These are phyloP conservation scores for Sebastes glaucus DNA, from an alignment of 2,797 vertebrate genomes.

Conservation along the genomic window DNA sequence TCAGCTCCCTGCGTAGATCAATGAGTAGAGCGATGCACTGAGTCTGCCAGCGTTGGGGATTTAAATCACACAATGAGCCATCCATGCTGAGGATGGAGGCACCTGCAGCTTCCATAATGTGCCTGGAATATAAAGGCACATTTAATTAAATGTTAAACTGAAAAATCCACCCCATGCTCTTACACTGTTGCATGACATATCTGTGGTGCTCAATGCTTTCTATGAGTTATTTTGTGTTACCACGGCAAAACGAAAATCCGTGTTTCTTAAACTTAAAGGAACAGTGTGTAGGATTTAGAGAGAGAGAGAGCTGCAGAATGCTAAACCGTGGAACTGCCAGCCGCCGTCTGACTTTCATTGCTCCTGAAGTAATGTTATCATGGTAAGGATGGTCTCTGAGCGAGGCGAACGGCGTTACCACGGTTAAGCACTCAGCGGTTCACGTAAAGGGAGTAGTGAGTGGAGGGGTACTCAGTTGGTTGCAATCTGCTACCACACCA, in stretches of 20 bases:
- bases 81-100: constrained; percentile 3
- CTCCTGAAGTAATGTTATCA: too few species aligned
- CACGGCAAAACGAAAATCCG: neutral
- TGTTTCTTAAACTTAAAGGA: too few species aligned
- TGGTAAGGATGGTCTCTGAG: too few species aligned
- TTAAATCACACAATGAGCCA: constrained; percentile 39
- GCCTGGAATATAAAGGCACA: neutral
- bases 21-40: constrained; percentile 2
- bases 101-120: constrained; percentile 9
- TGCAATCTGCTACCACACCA: too few species aligned
- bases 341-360: too few species aligned
- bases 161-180: neutral
- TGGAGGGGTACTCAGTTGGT: too few species aligned
- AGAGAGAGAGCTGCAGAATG: too few species aligned
- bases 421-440: too few species aligned
- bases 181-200: neutral
- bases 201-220: neutral
- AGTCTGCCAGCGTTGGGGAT: constrained; percentile 47
- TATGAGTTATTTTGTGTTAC: neutral
- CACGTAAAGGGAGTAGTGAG: too few species aligned
- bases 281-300: too few species aligned
- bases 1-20: constrained; percentile 31
- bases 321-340: too few species aligned
- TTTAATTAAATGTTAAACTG: constrained; percentile 18
- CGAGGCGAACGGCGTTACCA: too few species aligned